Conservation (phyloP, 1,140 invertebrate genomes). For the Zaprionus nigranus region DNA sequence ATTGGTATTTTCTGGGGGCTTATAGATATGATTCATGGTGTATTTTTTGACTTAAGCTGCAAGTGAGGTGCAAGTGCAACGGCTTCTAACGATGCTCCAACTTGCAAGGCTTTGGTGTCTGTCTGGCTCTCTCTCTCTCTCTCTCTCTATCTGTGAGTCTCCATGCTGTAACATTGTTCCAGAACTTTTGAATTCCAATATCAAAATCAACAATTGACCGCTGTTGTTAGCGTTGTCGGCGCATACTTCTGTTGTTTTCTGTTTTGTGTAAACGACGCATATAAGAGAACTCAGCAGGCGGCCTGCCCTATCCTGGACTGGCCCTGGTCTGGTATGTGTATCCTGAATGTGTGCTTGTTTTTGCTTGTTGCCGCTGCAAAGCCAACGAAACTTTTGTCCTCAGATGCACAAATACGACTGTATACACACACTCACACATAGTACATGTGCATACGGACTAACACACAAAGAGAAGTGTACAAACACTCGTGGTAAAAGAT, state of each 20-base stretch:
- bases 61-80: slow-evolving; percentile 34
- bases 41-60: slow-evolving; percentile 58
- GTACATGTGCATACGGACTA: slow-evolving; percentile 8
- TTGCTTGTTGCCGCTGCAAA: slow-evolving; percentile 79
- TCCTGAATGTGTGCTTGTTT: slow-evolving; percentile 47
- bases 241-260: slow-evolving; percentile 36
- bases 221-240: slow-evolving; percentile 68
- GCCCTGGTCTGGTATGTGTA: slow-evolving; percentile 18
- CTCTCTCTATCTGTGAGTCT: slow-evolving; percentile 10
- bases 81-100: slow-evolving; percentile 53
- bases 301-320: slow-evolving; percentile 9
- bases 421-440: slow-evolving; percentile 52
- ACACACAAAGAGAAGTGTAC: slow-evolving; percentile 51
- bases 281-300: slow-evolving; percentile 33
- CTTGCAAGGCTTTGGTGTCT: slow-evolving; percentile 58
- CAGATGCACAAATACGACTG: slow-evolving; percentile 76
- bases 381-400: slow-evolving; percentile 80
- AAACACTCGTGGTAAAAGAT: slow-evolving; percentile 79
- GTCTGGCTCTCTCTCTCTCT: slow-evolving; percentile 23
- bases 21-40: slow-evolving; percentile 49
- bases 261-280: slow-evolving; percentile 34
- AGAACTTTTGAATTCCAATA: slow-evolving; percentile 77
- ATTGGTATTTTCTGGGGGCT: slow-evolving; percentile 38
- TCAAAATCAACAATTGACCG: slow-evolving; percentile 78
- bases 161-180: slow-evolving; percentile 53